Evolutionary conservation across 2,888 invertebrate species (phyloP), one percentile per base, ranked within the genome.

Genomic region (Candidula unifasciata): DNA sequence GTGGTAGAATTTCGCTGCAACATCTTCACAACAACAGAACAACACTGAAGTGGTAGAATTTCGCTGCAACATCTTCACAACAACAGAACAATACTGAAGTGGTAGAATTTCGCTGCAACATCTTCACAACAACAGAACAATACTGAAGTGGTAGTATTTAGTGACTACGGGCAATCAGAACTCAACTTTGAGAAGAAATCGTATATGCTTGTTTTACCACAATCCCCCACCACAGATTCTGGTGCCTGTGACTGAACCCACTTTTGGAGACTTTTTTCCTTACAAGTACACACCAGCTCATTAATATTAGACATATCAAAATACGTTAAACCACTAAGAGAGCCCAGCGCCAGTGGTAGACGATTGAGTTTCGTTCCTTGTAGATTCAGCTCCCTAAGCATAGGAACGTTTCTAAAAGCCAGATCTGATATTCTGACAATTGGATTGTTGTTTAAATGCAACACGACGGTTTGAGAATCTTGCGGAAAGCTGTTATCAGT

Each of bases 391-490:
- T 78, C 78, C 27, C 2, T n/a, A 10, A 78, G 24, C 13, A 18
- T 33, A 60, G 16, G 8, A 5, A 78, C n/a, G 21, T 78, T 24
- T 37, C 37, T 24, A 24, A 78, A 78, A 0, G 78, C 64, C 3
- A 64, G 10, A 64, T 44, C 2, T n/a, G 78, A 78, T 5, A 78
- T 37, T 35, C 8, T 60, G 2, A n/a, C 18, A 37, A 78, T 64
- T 13, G 78, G 78, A 21, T 78, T 78, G 16, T 78, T 24, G 16
- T 44, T 64, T 78, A 78, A 24, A 18, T 37, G 24, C 13, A 78
- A 1, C 5, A 5, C 35, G 24, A 18, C 3, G 3, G 64, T 35
- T 1, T 10, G 35, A 21, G 60, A 64, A 64, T 44, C n/a, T 1
- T 37, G 37, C 13, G 64, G 78, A 18, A 78, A 78, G n/a, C 64